Percentiles rank a stretch among this genome's conserved stretches.
Conservation (phyloP, 1,140 invertebrate genomes). For the Cydia amplana region DNA sequence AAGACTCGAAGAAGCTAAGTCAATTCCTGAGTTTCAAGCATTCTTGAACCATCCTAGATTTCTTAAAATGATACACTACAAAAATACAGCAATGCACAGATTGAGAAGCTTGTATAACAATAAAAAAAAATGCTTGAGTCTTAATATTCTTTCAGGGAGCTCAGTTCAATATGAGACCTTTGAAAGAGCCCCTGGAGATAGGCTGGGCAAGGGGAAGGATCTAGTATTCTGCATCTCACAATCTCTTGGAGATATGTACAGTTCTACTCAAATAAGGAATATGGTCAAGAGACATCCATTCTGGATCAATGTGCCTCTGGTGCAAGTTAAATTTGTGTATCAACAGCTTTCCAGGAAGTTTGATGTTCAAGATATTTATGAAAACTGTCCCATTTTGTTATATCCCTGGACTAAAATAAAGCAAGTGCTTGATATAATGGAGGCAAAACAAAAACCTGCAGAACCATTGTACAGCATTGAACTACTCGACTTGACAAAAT, state of each 20-base stretch:
- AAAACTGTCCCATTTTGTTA: conserved; percentile 79
- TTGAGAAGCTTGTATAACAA: conserved; percentile 70
- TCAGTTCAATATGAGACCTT: conserved; percentile 64
- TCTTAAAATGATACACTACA: conserved; percentile 76
- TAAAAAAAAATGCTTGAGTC: conserved; percentile 73
- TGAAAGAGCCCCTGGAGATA: conserved; percentile 61
- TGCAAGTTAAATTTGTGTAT: conserved; percentile 74
- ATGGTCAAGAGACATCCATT: conserved; percentile 77
- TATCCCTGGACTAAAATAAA: conserved; percentile 80
- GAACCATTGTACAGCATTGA: conserved; percentile 47
- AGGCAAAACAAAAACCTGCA: conserved; percentile 46
- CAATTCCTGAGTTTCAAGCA: conserved; percentile 73
- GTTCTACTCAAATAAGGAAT: conserved; percentile 58
- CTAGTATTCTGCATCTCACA: conserved; percentile 63
- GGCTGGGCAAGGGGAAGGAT: conserved; percentile 69
- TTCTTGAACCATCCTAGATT: conserved; percentile 78
- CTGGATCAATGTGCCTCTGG: conserved; percentile 77
- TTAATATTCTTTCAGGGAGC: conserved; percentile 71
- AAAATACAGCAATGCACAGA: conserved; percentile 70
- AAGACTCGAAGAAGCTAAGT: conserved; percentile 71
- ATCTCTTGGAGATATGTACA: conserved; percentile 55
- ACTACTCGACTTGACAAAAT: conserved; percentile 48
- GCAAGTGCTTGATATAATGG: conserved; percentile 51
- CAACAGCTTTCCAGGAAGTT: conserved; percentile 74
- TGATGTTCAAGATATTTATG: conserved; percentile 74